Evolutionary conservation across 2,113 vertebrate species (phyloP).

Genomic region (Syngnathus scovelli): DNA sequence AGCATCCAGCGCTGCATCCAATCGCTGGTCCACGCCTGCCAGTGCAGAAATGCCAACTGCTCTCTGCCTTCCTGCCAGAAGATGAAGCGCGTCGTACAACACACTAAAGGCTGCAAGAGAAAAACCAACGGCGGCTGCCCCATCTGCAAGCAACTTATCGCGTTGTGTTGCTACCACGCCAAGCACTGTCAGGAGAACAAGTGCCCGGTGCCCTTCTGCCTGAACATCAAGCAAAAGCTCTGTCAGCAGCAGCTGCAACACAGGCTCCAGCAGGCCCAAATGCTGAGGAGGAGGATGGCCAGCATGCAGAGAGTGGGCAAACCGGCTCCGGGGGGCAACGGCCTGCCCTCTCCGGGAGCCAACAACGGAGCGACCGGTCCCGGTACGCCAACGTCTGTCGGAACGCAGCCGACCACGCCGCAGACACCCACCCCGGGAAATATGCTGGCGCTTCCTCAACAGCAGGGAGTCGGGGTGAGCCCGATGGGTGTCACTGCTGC

Average conservation of each 20-base stretch:
- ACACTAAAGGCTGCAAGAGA: slow-evolving; percentile 96
- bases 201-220: slow-evolving; percentile 96
- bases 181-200: slow-evolving; percentile 99
- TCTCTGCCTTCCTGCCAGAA: slow-evolving; percentile 96
- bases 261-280: slow-evolving; percentile 92
- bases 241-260: slow-evolving; percentile 96
- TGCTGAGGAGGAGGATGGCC: slow-evolving; percentile 91
- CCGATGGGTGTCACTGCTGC: slow-evolving; percentile 22
- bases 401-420: slow-evolving; percentile 83
- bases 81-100: slow-evolving; percentile 97
- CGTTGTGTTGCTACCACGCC: slow-evolving; percentile 96
- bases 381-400: slow-evolving; percentile 83
- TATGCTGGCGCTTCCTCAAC: slow-evolving; percentile 56
- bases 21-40: slow-evolving; percentile 94
- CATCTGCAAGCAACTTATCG: slow-evolving; percentile 97
- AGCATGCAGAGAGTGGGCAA: slow-evolving; percentile 91
- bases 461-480: slow-evolving; percentile 54
- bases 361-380: slow-evolving; percentile 73
- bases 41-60: slow-evolving; percentile 97
- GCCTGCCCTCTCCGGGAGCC: slow-evolving; percentile 64
- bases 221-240: slow-evolving; percentile 99
- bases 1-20: slow-evolving; percentile 99
- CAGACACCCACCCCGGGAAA: slow-evolving; percentile 79
- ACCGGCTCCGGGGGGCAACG: slow-evolving; percentile 66
- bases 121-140: slow-evolving; percentile 96